Evolutionary conservation across 2,113 vertebrate genomes (phyloP).

Genomic region (Tichodroma muraria): DNA sequence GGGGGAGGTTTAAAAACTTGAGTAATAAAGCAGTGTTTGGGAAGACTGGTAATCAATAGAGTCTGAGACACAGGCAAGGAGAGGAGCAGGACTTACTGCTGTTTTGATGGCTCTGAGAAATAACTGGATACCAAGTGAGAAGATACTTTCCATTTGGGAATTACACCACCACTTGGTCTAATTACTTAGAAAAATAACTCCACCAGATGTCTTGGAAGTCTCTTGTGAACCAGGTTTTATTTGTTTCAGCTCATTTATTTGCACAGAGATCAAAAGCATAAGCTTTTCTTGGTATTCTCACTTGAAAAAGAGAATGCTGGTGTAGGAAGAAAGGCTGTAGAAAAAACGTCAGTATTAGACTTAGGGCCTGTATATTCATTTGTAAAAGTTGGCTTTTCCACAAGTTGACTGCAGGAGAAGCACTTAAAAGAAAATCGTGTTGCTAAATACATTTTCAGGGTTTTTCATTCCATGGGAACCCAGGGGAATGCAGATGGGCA

Average conservation of each 20-base stretch:
- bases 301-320: conserved; percentile 6
- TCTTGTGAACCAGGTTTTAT: conserved; percentile 62
- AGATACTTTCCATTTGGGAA: conserved; percentile 39
- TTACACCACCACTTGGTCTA: conserved; percentile 55
- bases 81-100: background rate
- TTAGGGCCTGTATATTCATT: background rate
- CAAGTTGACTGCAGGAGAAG: background rate
- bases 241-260: conserved; percentile 71
- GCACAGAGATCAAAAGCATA: conserved; percentile 45
- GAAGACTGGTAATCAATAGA: conserved; percentile 15
- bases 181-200: conserved; percentile 70
- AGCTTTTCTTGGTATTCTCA: conserved; percentile 34
- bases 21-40: background rate
- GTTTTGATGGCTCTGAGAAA: conserved; percentile 50
- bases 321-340: background rate
- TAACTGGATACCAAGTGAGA: conserved; percentile 17
- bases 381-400: background rate
- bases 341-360: background rate
- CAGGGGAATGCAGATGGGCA: background rate
- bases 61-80: background rate
- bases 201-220: conserved; percentile 62
- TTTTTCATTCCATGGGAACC: background rate
- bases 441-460: background rate
- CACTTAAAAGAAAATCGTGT: background rate
- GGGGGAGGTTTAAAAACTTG: background rate